Percentiles rank a stretch among this genome's conserved stretches.
phyloP scores from a whole-genome alignment of 2,113 vertebrate species.

The Suricata suricatta region DNA sequence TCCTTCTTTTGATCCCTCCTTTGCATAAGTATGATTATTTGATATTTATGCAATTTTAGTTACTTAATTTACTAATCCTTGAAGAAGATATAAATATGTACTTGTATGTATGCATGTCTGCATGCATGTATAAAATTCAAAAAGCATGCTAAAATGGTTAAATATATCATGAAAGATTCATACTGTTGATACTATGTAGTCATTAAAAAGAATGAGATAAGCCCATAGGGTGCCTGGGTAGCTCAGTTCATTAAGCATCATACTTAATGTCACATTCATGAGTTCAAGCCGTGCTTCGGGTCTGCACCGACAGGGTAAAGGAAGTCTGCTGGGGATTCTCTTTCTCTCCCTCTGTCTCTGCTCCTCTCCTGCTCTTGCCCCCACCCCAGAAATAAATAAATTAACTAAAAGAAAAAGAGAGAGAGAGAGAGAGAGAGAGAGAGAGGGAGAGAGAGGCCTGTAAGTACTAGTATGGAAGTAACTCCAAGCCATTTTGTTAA shows the following conservation, averaged over 20 bases:
- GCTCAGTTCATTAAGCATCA: too few species aligned
- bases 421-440: too few species aligned
- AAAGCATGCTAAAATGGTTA: not conserved
- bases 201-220: not conserved
- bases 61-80: slow-evolving; percentile 20
- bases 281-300: too few species aligned
- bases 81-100: not conserved
- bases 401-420: too few species aligned
- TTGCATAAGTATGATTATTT: not conserved
- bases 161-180: not conserved
- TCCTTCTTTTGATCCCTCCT: not conserved
- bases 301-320: too few species aligned
- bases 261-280: too few species aligned
- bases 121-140: not conserved
- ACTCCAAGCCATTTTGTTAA: not conserved
- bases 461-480: not conserved
- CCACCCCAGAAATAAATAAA: too few species aligned
- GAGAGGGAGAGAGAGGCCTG: not conserved
- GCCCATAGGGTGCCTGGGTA: too few species aligned
- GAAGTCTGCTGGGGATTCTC: too few species aligned
- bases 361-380: too few species aligned
- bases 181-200: not conserved
- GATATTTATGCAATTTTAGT: not conserved
- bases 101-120: not conserved
- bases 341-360: too few species aligned